Conservation (phyloP, 2,797 vertebrate genomes). For the Chelmon rostratus region DNA sequence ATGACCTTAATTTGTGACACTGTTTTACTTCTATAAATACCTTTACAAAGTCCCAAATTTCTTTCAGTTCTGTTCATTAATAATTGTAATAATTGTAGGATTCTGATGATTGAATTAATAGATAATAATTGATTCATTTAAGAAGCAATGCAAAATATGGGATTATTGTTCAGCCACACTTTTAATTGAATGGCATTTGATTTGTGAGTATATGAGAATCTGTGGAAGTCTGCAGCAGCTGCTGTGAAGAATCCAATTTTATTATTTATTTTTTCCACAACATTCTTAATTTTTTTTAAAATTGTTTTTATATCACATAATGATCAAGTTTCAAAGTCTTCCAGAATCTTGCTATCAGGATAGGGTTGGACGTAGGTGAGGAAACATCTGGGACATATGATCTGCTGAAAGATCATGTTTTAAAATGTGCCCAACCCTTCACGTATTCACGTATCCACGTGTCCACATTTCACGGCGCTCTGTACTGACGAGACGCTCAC, state of each 20-base stretch:
- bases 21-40: neutral
- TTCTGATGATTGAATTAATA: neutral
- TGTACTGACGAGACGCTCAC: neutral
- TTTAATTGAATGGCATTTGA: neutral
- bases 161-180: neutral
- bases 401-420: neutral
- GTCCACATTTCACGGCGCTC: rapidly evolving
- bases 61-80: neutral
- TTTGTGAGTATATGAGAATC: too few relatives aligned
- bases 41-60: neutral
- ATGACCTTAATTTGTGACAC: neutral
- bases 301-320: neutral
- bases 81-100: neutral
- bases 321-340: neutral
- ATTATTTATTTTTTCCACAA: neutral
- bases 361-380: neutral
- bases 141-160: neutral
- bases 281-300: too few relatives aligned
- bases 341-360: neutral
- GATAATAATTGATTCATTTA: neutral
- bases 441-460: too few relatives aligned
- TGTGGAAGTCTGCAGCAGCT: too few relatives aligned
- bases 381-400: neutral
- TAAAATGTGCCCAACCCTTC: neutral
- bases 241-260: too few relatives aligned